Evolutionary conservation across 2,888 invertebrate species (phyloP).

Genomic region (Phaedon cochleariae): DNA sequence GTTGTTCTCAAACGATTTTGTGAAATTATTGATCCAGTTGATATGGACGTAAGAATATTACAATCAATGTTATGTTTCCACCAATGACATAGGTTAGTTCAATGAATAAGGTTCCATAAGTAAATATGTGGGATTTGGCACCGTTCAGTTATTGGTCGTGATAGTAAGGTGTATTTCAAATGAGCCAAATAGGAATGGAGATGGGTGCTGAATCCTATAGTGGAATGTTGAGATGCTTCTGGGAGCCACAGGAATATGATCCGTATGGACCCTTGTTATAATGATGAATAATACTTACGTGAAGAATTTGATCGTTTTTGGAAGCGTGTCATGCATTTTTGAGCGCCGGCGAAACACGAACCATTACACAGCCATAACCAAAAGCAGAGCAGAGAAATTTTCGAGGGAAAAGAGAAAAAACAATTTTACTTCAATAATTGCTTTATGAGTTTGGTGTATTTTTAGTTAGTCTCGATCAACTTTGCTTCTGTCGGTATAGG

Average conservation of each 20-base stretch:
- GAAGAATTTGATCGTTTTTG: constrained; percentile 69
- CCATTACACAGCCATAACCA: constrained; percentile 76
- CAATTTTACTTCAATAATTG: constrained; percentile 72
- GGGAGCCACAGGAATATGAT: constrained; percentile 19
- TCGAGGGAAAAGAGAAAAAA: constrained; percentile 77
- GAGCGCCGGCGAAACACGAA: constrained; percentile 75
- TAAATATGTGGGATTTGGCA: too few relatives aligned
- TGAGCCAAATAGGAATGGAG: too few relatives aligned
- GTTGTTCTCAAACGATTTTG: too few relatives aligned
- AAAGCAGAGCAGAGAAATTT: constrained; percentile 82
- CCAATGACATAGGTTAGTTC: too few relatives aligned
- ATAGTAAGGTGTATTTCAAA: too few relatives aligned
- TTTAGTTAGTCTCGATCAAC: constrained; percentile 57
- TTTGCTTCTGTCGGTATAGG: constrained; percentile 57
- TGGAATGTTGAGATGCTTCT: too few relatives aligned
- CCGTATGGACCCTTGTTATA: constrained; percentile 24
- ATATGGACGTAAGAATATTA: too few relatives aligned
- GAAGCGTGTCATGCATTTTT: constrained; percentile 74
- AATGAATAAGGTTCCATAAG: too few relatives aligned
- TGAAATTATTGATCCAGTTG: too few relatives aligned
- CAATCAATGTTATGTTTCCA: too few relatives aligned
- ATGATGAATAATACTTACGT: constrained; percentile 72
- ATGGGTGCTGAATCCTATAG: too few relatives aligned
- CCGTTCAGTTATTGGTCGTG: too few relatives aligned
- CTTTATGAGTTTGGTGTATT: constrained; percentile 52